Evolutionary conservation across 2,888 invertebrate species (phyloP), one percentile per base, ranked within the genome.

Genomic region (Busseola fusca): DNA sequence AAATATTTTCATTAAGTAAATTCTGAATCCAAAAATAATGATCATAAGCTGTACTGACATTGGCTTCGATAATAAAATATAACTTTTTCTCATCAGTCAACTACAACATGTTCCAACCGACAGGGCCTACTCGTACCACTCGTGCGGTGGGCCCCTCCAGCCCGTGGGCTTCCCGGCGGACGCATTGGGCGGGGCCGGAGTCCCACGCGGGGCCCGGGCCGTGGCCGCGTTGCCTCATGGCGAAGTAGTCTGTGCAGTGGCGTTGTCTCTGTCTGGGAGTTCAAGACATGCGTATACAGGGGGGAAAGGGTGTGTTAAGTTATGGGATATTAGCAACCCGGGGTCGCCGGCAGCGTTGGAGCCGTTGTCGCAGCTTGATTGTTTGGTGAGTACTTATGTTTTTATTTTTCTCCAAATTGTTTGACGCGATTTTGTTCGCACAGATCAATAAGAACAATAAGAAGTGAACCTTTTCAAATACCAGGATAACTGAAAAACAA

Each of bases 251-350:
- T 99, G 99, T 92, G 99, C 99, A 0, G 99, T 99, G 64, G 99
- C 99, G 64, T 97, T 99, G 91, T 98, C 98, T 72, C 96, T 90
- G 16, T 81, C 86, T 12, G 96, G 97, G 90, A 97, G 98, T 75
- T 97, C 98, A 79, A 97, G 98, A 86, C 98, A 98, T 92, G 98
- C 99, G n/a, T 99, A 99, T 94, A 99, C 99, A 0, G 99, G 99
- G 40, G 99, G 99, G 80, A 99, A 99, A 94, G 99, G 99, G 42
- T 98, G 99, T 92, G 99, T 99, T 80, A 99, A 99, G 94, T 98
- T 99, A 30, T 99, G 99, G 99, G 99, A 99, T 92, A 98, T 99
- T 87, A 97, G 98, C 87, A 98, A 98, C 88, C 98, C 98, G 0
- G 97, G 97, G 3, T 97, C 98, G 87, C 97, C 97, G 1, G 97